Percentiles rank a stretch among this genome's conserved stretches.
Conservation (phyloP, 2,888 invertebrate species). For the Pterostichus niger region DNA sequence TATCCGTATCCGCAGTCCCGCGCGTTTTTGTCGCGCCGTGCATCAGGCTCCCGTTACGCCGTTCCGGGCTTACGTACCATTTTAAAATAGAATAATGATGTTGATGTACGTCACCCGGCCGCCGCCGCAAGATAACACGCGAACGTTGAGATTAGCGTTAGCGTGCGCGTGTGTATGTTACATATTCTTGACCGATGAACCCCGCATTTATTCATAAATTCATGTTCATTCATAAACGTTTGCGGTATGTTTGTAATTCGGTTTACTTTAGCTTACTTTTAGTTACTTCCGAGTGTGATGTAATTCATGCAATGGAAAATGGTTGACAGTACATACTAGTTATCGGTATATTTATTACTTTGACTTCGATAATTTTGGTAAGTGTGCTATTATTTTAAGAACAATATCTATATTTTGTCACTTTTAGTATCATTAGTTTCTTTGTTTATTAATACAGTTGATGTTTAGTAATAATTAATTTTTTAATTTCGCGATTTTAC, state of each 20-base stretch:
- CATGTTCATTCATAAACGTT: conserved; percentile 58
- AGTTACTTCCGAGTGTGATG: conserved; percentile 35
- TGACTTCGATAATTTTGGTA: too few relatives aligned
- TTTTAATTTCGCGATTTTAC: too few relatives aligned
- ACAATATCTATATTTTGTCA: too few relatives aligned
- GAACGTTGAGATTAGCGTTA: conserved; percentile 43
- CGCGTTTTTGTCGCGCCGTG: conserved; percentile 3
- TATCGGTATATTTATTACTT: too few relatives aligned
- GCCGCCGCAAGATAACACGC: conserved; percentile 42
- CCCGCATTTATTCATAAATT: conserved; percentile 57
- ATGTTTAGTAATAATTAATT: too few relatives aligned
- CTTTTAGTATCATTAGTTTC: too few relatives aligned
- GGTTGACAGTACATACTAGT: too few relatives aligned
- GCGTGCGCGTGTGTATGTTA: conserved; percentile 33
- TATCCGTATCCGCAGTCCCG: background rate
- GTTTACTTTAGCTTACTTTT: conserved; percentile 4
- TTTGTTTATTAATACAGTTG: too few relatives aligned
- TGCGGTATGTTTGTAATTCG: conserved; percentile 22
- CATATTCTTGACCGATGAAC: conserved; percentile 57
- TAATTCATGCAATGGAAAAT: background rate
- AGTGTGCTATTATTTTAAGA: too few relatives aligned
- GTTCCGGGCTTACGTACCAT: conserved; percentile 37
- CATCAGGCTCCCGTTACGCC: background rate
- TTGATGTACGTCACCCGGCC: conserved; percentile 51
- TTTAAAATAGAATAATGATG: conserved; percentile 57